phyloP scores from a whole-genome alignment of 1,140 invertebrate species.

The Conus ventricosus region DNA sequence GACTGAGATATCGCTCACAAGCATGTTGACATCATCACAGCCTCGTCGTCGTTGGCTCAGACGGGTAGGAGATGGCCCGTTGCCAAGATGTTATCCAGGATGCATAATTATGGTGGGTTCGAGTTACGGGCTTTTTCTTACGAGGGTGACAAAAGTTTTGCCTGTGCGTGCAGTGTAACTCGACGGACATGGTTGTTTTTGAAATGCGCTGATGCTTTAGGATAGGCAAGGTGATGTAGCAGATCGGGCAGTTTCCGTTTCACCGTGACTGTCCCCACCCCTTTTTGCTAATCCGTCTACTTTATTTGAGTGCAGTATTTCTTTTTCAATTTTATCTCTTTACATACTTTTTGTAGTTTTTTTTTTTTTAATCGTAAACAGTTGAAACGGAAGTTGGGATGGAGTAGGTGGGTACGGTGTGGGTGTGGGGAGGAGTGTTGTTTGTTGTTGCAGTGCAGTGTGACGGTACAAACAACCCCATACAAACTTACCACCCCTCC shows the following conservation, averaged over 20 bases:
- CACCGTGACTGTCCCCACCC: not conserved
- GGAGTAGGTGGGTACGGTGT: not conserved
- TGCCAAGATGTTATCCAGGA: slow-evolving; percentile 23
- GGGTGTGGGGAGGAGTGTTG: not conserved
- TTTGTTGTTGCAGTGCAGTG: not conserved
- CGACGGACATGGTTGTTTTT: not conserved
- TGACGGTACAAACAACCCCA: not conserved
- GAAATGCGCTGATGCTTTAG: not conserved
- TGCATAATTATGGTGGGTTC: not conserved
- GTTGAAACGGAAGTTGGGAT: not conserved
- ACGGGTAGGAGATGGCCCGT: slow-evolving; percentile 21
- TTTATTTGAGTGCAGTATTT: not conserved
- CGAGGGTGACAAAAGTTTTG: no score
- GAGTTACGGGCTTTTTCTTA: not conserved
- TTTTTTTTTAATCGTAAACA: not conserved
- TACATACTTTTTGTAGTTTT: not conserved
- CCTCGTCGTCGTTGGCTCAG: not conserved
- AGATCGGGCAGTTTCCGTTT: not conserved
- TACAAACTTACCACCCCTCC: not conserved
- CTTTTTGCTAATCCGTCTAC: not conserved
- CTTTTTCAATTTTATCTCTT: not conserved
- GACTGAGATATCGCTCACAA: not conserved
- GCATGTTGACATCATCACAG: not conserved
- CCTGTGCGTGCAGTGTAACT: not conserved
- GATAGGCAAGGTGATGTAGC: not conserved